Evolutionary conservation across 2,113 vertebrate species (phyloP).

Genomic region (Caretta caretta): DNA sequence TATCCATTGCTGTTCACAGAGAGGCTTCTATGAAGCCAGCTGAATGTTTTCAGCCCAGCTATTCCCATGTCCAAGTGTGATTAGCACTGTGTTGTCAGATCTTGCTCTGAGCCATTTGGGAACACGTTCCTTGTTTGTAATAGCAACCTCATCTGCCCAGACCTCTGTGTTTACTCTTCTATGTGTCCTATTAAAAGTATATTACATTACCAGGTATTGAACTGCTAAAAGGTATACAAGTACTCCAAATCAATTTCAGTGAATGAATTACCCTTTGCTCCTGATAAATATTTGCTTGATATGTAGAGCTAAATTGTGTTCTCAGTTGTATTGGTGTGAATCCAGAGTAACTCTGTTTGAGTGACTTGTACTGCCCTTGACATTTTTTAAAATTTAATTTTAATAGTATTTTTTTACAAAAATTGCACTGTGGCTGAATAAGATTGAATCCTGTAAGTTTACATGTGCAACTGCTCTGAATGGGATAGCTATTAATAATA

Average conservation of each 20-base stretch:
- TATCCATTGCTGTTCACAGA: not conserved
- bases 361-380: not conserved
- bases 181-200: slow-evolving; percentile 65
- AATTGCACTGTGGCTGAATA: not conserved
- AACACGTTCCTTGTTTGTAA: slow-evolving; percentile 79
- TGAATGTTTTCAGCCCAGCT: slow-evolving; percentile 69
- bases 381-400: not conserved
- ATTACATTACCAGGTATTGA: slow-evolving; percentile 5
- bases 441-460: not conserved
- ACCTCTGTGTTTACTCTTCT: slow-evolving; percentile 61
- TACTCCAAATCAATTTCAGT: not conserved
- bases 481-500: not conserved
- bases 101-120: slow-evolving; percentile 85
- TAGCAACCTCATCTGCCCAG: slow-evolving; percentile 74
- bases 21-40: slow-evolving; percentile 5
- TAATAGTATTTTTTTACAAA: not conserved
- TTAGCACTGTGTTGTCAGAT: slow-evolving; percentile 83
- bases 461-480: not conserved
- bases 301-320: not conserved
- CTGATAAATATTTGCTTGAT: not conserved
- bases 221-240: slow-evolving; percentile 11
- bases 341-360: not conserved
- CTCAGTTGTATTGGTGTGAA: not conserved
- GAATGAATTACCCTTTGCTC: not conserved
- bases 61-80: slow-evolving; percentile 82